Percentiles rank a stretch among this genome's conserved stretches.
Conservation (phyloP, 2,888 invertebrate species). For the Parnassius glacialis region DNA sequence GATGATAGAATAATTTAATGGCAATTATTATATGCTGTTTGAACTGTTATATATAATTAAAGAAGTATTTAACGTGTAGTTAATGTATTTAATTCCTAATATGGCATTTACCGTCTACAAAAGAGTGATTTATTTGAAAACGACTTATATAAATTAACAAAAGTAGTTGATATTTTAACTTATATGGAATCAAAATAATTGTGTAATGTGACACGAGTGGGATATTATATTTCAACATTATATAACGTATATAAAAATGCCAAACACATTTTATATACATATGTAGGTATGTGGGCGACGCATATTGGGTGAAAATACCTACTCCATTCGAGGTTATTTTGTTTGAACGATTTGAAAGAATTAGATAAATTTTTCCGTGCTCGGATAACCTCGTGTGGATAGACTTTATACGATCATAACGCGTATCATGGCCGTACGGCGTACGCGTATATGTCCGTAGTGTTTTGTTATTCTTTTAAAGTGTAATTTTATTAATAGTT, state of each 20-base stretch:
- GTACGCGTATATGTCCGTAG: conserved; percentile 35
- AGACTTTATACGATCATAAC: conserved; percentile 24
- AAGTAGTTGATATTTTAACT: conserved; percentile 64
- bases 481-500: conserved; percentile 74
- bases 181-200: conserved; percentile 55
- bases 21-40: conserved; percentile 49
- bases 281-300: conserved; percentile 51
- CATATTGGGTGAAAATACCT: conserved; percentile 54
- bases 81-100: conserved; percentile 73
- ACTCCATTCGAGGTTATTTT: conserved; percentile 46
- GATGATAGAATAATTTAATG: conserved; percentile 44
- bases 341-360: conserved; percentile 8
- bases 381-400: conserved; percentile 42
- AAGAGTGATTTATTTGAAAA: conserved; percentile 73
- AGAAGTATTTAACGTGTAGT: conserved; percentile 57
- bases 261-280: conserved; percentile 54
- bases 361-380: conserved; percentile 28
- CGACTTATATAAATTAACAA: conserved; percentile 66
- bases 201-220: conserved; percentile 34
- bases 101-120: conserved; percentile 79
- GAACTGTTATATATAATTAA: conserved; percentile 42
- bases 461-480: conserved; percentile 64
- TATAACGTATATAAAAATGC: conserved; percentile 55
- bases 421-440: conserved; percentile 33
- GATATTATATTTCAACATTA: conserved; percentile 41